These are phyloP conservation scores for Aphelinus certus DNA, from an alignment of 1,140 invertebrate species.

Conservation along the genomic window DNA sequence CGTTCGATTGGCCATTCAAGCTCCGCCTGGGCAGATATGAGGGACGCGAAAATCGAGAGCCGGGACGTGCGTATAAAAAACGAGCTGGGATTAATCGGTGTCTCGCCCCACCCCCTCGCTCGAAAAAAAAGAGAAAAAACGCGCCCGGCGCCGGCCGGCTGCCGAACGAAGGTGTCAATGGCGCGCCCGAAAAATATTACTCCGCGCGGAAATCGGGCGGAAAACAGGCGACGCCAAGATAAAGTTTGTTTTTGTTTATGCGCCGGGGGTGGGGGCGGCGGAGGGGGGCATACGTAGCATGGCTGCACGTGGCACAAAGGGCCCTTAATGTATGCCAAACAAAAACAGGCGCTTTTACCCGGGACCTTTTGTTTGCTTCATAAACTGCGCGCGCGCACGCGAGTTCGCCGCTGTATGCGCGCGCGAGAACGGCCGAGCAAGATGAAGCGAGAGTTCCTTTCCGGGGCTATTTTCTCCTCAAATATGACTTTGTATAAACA, in stretches of 20 bases:
- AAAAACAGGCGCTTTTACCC: slow-evolving; percentile 29
- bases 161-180: slow-evolving; percentile 28
- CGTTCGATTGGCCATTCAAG: slow-evolving; percentile 16
- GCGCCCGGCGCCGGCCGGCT: no score
- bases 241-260: slow-evolving; percentile 36
- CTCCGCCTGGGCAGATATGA: no score
- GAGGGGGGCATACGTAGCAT: not conserved
- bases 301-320: slow-evolving; percentile 5
- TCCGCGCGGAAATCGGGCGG: no score
- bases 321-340: slow-evolving; percentile 37
- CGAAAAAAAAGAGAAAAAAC: not conserved
- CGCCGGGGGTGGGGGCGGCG: not conserved
- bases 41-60: no score
- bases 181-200: slow-evolving; percentile 8
- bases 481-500: slow-evolving; percentile 3
- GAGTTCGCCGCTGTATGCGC: not conserved
- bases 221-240: not conserved
- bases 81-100: not conserved
- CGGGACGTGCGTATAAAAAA: not conserved
- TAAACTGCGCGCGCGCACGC: slow-evolving; percentile 11
- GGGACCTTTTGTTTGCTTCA: slow-evolving; percentile 24
- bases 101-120: no score
- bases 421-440: not conserved
- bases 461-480: slow-evolving; percentile 15
- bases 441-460: slow-evolving; percentile 8